phyloP scores from a whole-genome alignment of 2,113 vertebrate genomes.

The Dromaius novaehollandiae region DNA sequence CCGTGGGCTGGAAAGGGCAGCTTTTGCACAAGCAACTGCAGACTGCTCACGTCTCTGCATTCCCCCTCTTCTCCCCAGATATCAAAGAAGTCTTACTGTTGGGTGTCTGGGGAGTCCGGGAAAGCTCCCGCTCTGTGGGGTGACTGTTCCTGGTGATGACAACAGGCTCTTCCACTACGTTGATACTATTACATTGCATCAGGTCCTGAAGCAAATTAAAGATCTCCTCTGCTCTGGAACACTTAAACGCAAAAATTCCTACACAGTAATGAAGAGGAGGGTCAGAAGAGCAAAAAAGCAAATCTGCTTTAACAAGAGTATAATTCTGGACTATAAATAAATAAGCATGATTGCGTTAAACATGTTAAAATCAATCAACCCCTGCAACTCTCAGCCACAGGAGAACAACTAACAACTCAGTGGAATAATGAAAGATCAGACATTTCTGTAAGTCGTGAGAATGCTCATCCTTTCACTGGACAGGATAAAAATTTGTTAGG shows the following conservation, averaged over 20 bases:
- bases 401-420: background rate
- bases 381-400: background rate
- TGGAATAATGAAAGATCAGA: background rate
- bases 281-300: background rate
- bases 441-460: background rate
- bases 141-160: conserved; percentile 89
- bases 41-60: background rate
- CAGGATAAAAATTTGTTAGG: background rate
- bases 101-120: conserved; percentile 86
- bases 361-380: background rate
- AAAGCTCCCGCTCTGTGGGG: conserved; percentile 83
- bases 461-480: background rate
- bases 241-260: conserved; percentile 99
- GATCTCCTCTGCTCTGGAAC: conserved; percentile 95
- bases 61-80: background rate
- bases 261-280: background rate
- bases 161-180: conserved; percentile 93
- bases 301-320: background rate
- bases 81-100: conserved; percentile 77
- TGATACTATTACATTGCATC: conserved; percentile 99
- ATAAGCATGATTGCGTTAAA: background rate
- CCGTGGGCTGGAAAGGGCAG: background rate
- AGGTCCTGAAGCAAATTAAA: conserved; percentile 98
- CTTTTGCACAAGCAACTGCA: rapidly evolving
- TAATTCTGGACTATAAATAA: rapidly evolving